Evolutionary conservation across 2,888 invertebrate genomes (phyloP), one percentile per base, ranked within the genome.

Genomic region (Nymphalis c-album): DNA sequence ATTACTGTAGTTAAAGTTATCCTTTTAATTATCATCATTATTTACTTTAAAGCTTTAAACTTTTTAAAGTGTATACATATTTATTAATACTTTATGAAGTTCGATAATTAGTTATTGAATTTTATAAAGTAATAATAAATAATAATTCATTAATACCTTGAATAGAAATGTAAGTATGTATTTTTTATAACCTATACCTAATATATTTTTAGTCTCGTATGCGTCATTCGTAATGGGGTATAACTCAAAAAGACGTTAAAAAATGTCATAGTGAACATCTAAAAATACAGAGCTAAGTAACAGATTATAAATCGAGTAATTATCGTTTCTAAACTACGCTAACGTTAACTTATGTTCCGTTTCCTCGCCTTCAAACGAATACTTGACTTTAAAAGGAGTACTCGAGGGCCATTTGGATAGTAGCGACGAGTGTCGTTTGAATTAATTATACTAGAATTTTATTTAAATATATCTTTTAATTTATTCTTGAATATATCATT

Each of bases 231-330:
- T 67, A 71, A 69, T 60, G 71, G 67, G 40, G 16, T 48, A 71
- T 70, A 40, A 73, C 7, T 73, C 67, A 70, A 70, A 64, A 63
- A 31, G 63, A 50, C 64, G 45, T 50, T 61, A 65, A 67, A 71
- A 71, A 69, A 63, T 63, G 69, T 64, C 70, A 55, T 66, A 69
- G 71, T 71, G 66, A 73, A 71, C 67, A 70, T 60, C 68, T 64
- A 57, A 70, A 61, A 65, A 67, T 58, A 59, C 62, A 13, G 50
- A 60, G 20, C 48, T 69, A 76, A 81, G 78, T 76, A 78, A 80
- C 77, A 76, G 77, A 80, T 80, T 84, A 86, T 82, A 82, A 86
- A 87, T 86, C 80, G 81, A 76, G 79, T 74, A 82, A 86, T 87
- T 87, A 87, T 79, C 76, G 66, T 80, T 77, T 79, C 78, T 81